Evolutionary conservation across 1,140 invertebrate species (phyloP).

Genomic region (Cotesia typhae): DNA sequence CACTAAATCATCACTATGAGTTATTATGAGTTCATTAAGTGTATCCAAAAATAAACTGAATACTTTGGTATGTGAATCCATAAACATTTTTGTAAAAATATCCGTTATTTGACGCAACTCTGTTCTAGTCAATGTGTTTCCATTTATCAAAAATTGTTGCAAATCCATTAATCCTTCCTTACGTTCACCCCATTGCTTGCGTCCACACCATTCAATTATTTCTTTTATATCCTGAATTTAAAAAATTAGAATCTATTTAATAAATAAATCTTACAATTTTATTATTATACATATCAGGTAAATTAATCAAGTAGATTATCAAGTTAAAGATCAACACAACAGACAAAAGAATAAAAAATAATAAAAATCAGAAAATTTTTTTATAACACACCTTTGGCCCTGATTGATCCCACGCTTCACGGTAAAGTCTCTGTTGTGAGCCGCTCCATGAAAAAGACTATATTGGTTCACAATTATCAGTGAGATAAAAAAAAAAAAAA

Average conservation of each 20-base stretch:
- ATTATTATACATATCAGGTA: too few relatives aligned
- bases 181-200: conserved; percentile 89
- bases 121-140: conserved; percentile 72
- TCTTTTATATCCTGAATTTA: conserved; percentile 82
- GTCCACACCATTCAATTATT: conserved; percentile 86
- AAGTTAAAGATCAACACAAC: conserved; percentile 8
- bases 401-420: conserved; percentile 72
- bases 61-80: conserved; percentile 96
- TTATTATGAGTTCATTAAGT: conserved; percentile 85
- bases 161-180: conserved; percentile 90
- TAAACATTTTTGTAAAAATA: conserved; percentile 95
- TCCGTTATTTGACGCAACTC: conserved; percentile 87
- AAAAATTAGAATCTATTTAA: conserved; percentile 28
- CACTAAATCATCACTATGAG: conserved; percentile 85
- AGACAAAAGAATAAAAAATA: background rate
- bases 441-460: conserved; percentile 83
- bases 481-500: conserved; percentile 27
- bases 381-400: conserved; percentile 66
- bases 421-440: conserved; percentile 78
- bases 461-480: conserved; percentile 47
- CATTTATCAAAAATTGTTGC: conserved; percentile 77
- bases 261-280: background rate
- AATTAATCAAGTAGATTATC: too few relatives aligned
- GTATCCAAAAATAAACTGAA: conserved; percentile 93
- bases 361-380: conserved; percentile 29